These are phyloP conservation scores for Benthosema pterotum DNA, from an alignment of 2,797 vertebrate species.

Conservation along the genomic window DNA sequence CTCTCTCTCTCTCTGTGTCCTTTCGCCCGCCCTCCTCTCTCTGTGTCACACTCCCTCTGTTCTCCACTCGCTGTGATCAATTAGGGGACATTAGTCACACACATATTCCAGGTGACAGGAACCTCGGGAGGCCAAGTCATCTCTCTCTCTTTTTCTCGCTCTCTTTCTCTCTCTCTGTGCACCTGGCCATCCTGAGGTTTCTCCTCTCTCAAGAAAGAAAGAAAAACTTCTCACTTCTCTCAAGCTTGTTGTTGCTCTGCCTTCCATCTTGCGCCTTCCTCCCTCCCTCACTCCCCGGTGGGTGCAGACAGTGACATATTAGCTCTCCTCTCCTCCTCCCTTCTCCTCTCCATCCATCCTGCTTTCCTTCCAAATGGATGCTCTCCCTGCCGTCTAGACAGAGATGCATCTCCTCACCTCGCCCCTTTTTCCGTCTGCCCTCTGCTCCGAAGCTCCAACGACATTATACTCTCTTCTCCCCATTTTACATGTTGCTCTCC, in stretches of 20 bases:
- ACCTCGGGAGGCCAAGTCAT: constrained; percentile 62
- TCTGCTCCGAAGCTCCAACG: neutral
- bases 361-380: constrained; percentile 40
- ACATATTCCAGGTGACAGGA: constrained; percentile 73
- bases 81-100: constrained; percentile 78
- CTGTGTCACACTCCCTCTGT: constrained; percentile 64
- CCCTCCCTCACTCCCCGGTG: constrained; percentile 37
- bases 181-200: constrained; percentile 57
- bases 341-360: constrained; percentile 39
- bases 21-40: constrained; percentile 8
- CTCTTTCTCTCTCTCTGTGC: constrained; percentile 36
- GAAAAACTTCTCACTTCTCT: constrained; percentile 29
- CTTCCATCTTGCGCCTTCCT: constrained; percentile 3
- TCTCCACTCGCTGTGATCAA: constrained; percentile 70
- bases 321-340: constrained; percentile 37
- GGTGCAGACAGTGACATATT: constrained; percentile 58
- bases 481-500: too few species aligned
- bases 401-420: constrained; percentile 55
- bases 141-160: constrained; percentile 21
- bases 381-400: constrained; percentile 45
- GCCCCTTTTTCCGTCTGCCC: constrained; percentile 27
- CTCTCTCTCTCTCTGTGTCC: constrained; percentile 37
- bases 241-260: too few species aligned
- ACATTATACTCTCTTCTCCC: neutral
- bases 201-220: neutral